These are phyloP conservation scores for Ephestia elutella DNA, from an alignment of 1,140 invertebrate genomes.

Conservation along the genomic window DNA sequence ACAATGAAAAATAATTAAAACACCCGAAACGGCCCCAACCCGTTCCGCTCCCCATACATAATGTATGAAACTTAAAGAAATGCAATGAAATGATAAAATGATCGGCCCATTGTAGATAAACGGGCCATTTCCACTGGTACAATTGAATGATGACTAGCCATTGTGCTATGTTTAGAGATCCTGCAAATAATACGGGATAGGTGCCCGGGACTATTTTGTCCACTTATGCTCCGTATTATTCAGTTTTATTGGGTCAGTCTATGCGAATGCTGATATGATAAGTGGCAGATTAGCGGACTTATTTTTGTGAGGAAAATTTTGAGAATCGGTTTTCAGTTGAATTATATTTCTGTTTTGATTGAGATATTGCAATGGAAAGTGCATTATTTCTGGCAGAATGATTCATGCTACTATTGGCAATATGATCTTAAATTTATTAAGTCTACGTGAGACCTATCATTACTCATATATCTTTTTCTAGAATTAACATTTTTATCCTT, in stretches of 20 bases:
- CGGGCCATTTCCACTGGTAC: conserved; percentile 59
- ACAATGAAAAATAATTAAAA: neutral
- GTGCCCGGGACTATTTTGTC: conserved; percentile 49
- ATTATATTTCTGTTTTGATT: too few species aligned
- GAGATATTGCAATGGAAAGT: too few species aligned
- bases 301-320: conserved; percentile 9
- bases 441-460: too few species aligned
- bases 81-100: conserved; percentile 60
- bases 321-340: neutral
- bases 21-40: conserved; percentile 4
- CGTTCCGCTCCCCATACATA: conserved; percentile 41
- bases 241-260: conserved; percentile 55
- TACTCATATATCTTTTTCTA: too few species aligned
- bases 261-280: conserved; percentile 35
- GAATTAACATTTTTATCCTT: too few species aligned
- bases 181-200: conserved; percentile 61
- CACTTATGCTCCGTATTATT: conserved; percentile 59
- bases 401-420: too few species aligned
- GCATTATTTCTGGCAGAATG: too few species aligned
- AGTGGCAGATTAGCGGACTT: conserved; percentile 8
- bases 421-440: too few species aligned
- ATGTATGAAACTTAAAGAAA: conserved; percentile 71
- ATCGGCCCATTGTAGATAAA: conserved; percentile 63
- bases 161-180: conserved; percentile 73
- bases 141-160: conserved; percentile 69